phyloP scores from a whole-genome alignment of 2,797 vertebrate genomes.

The Podargus strigoides region DNA sequence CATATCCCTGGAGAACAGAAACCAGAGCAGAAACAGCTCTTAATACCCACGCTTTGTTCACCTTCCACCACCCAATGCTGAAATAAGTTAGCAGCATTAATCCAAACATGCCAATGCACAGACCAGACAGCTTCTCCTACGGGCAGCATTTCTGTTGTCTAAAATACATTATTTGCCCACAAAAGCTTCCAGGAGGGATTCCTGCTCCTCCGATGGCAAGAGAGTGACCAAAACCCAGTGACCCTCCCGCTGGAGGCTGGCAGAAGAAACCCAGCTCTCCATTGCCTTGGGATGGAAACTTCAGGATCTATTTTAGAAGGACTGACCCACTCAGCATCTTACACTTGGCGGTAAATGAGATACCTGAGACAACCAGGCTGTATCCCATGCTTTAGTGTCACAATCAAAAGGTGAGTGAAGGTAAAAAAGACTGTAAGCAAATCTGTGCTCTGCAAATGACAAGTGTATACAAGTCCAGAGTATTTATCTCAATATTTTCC shows the following conservation, averaged over 20 bases:
- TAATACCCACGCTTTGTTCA: not conserved
- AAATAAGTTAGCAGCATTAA: not conserved
- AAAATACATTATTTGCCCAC: fast-evolving
- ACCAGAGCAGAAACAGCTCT: constrained; percentile 22
- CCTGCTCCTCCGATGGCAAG: fast-evolving
- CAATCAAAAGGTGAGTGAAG: not conserved
- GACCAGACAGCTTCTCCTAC: not conserved
- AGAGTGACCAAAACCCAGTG: not conserved
- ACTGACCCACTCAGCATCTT: not conserved
- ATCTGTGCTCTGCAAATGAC: not conserved
- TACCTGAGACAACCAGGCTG: not conserved
- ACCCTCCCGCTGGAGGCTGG: not conserved
- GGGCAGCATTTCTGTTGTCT: not conserved
- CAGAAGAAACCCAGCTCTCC: not conserved
- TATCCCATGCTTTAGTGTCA: not conserved
- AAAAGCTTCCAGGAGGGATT: not conserved
- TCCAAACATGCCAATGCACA: not conserved
- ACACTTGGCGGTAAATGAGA: not conserved
- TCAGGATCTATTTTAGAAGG: not conserved
- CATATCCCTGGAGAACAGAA: constrained; percentile 81
- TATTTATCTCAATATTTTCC: not conserved
- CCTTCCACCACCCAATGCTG: not conserved
- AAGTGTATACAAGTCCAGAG: not conserved
- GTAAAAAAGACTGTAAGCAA: not conserved
- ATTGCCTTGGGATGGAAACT: not conserved